A percentile compares a stretch with the other conserved stretches of the same genome.
Evolutionary conservation across 2,797 vertebrate species (phyloP).

Genomic region (Hapalemur alaotrensis): DNA sequence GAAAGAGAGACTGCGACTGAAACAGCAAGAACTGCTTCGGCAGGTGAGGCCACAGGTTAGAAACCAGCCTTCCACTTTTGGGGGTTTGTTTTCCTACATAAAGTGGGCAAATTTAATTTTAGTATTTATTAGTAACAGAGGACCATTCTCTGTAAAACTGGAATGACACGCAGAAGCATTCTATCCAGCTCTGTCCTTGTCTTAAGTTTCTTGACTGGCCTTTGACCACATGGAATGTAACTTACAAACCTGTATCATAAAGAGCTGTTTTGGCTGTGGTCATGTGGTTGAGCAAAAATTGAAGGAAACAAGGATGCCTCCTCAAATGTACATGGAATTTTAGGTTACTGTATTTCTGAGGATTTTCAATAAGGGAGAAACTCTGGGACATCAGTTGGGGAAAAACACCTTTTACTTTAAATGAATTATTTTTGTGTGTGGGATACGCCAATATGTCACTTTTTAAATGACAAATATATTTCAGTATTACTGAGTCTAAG

Average conservation of each 20-base stretch:
- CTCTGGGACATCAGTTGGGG: not conserved
- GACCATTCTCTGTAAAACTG: not conserved
- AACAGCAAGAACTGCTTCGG: slow-evolving; percentile 96
- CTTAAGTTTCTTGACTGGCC: not conserved
- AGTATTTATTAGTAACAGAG: not conserved
- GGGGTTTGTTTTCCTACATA: slow-evolving; percentile 66
- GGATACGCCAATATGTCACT: not conserved
- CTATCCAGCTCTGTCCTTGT: slow-evolving; percentile 14
- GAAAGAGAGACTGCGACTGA: slow-evolving; percentile 95
- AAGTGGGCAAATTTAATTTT: slow-evolving; percentile 41
- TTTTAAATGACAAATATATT: not conserved
- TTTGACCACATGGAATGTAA: not conserved
- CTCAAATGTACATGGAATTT: not conserved
- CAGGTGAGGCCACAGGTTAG: slow-evolving; percentile 95
- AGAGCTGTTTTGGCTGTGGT: not conserved
- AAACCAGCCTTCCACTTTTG: slow-evolving; percentile 77
- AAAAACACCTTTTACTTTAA: slow-evolving; percentile 42
- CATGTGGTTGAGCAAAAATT: not conserved
- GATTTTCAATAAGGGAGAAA: not conserved
- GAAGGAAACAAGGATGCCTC: not conserved
- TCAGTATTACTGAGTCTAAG: not conserved
- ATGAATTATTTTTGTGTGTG: not conserved
- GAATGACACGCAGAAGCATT: slow-evolving; percentile 7
- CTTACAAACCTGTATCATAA: not conserved
- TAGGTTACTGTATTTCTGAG: not conserved